Evolutionary conservation across 1,140 invertebrate species (phyloP), one percentile per base, ranked within the genome.

Genomic region (Microplitis mediator): DNA sequence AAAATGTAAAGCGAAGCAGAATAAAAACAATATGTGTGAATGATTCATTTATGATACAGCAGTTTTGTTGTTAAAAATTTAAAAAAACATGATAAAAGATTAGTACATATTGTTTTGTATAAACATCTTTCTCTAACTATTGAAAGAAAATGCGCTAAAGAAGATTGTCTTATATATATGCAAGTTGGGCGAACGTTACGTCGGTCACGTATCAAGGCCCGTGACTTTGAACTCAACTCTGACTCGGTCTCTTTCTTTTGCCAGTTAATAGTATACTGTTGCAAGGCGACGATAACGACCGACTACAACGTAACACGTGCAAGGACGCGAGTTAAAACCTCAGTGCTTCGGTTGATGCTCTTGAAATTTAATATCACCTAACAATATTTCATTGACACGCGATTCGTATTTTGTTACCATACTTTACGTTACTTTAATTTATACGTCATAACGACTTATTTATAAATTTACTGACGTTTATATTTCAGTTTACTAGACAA

Each of bases 191-290:
- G 56, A 58, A 31, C 16, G 35, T 58, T 72, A 58, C 70, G 32
- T 72, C 63, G 70, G 70, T 72, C 62, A 66, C 70, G 63, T 66
- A 56, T 50, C 34, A 60, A 66, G 34, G 76, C 74, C 76, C 80
- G 71, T 79, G 79, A 79, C 79, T 80, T 80, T 80, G 76, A 81
- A 81, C 77, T 76, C 62, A 64, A 13, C 34, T 45, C 39, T 52
- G 32, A 36, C 52, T 72, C 34, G 31, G 13, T 67, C 61, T 65
- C 50, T 71, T 64, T 72, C 52, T 72, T 35, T 36, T n/a, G 5
- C 13, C 36, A 9, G 50, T 51, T 45, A 60, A 16, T 52, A n/a
- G 61, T 56, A n/a, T 14, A 32, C 45, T 35, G 52, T 16, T 34
- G 61, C 31, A 13, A 34, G 6, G 39, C 45, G 65, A 65, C 32